Evolutionary conservation across 2,113 vertebrate genomes (phyloP).

Genomic region (Amphiprion ocellaris): DNA sequence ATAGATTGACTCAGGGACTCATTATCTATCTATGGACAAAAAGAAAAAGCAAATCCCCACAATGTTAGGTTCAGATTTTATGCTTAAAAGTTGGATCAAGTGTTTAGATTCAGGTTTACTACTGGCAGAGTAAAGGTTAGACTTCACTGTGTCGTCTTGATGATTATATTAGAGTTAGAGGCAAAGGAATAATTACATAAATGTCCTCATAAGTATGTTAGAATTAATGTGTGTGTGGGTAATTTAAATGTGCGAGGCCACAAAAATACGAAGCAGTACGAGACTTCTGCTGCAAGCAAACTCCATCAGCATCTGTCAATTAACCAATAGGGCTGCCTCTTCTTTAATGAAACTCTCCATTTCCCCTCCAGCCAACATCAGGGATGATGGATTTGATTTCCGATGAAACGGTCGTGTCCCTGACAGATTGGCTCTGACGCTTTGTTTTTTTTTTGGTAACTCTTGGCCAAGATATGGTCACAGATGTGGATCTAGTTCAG

Average conservation of each 20-base stretch:
- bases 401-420: slow-evolving; percentile 38
- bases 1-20: not conserved
- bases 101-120: not conserved
- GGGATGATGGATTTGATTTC: slow-evolving; percentile 61
- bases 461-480: slow-evolving; percentile 32
- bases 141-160: not conserved
- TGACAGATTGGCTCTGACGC: slow-evolving; percentile 22
- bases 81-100: not conserved
- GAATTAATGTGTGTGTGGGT: not conserved
- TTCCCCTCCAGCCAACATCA: slow-evolving; percentile 34
- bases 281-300: slow-evolving; percentile 43
- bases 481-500: slow-evolving; percentile 57
- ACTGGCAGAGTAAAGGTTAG: not conserved
- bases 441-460: slow-evolving; percentile 9
- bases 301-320: slow-evolving; percentile 61
- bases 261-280: slow-evolving; percentile 28
- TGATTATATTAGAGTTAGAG: accelerated
- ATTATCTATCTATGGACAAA: not conserved
- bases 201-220: not conserved
- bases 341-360: slow-evolving; percentile 59
- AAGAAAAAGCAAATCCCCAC: not conserved
- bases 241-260: slow-evolving; percentile 16
- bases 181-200: not conserved
- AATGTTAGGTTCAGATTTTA: not conserved
- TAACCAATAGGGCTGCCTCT: slow-evolving; percentile 38